Evolutionary conservation across 2,888 invertebrate species (phyloP).

Genomic region (Drosophila parthenogenetica): DNA sequence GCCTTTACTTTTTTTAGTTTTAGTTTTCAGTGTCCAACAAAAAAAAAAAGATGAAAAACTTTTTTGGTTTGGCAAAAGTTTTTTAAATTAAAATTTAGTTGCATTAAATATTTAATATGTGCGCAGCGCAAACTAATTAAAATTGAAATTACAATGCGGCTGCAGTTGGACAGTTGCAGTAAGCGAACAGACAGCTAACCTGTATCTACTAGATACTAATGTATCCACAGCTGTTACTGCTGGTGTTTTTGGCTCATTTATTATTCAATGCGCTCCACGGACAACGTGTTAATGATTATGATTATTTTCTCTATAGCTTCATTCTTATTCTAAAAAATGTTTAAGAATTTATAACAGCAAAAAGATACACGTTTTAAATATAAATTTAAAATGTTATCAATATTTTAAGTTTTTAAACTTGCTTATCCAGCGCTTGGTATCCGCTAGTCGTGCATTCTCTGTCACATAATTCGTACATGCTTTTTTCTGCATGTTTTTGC

Average conservation of each 20-base stretch:
- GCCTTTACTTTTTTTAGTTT: constrained; percentile 25
- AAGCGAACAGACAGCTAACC: neutral
- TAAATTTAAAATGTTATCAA: neutral
- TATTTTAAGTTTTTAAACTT: neutral
- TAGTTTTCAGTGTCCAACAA: neutral
- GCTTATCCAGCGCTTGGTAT: neutral
- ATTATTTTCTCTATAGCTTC: constrained; percentile 50
- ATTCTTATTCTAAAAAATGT: too few species aligned
- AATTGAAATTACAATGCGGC: constrained; percentile 58
- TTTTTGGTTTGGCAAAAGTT: constrained; percentile 41
- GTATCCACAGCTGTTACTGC: constrained; percentile 24
- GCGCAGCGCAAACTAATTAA: constrained; percentile 54
- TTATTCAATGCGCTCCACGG: constrained; percentile 53
- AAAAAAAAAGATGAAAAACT: constrained; percentile 9
- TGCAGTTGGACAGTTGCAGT: constrained; percentile 13
- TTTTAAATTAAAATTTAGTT: constrained; percentile 62
- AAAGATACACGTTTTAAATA: too few species aligned
- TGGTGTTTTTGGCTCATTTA: constrained; percentile 58
- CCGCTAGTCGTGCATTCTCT: constrained; percentile 2
- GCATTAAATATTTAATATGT: constrained; percentile 63
- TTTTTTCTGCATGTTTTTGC: constrained; percentile 53
- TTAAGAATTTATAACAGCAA: too few species aligned
- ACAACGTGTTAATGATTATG: constrained; percentile 68
- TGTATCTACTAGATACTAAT: constrained; percentile 45
- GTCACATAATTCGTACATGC: constrained; percentile 17